Evolutionary conservation across 2,113 vertebrate species (phyloP), one percentile per base, ranked within the genome.

Genomic region (Cryptomyrus ogoouensis): DNA sequence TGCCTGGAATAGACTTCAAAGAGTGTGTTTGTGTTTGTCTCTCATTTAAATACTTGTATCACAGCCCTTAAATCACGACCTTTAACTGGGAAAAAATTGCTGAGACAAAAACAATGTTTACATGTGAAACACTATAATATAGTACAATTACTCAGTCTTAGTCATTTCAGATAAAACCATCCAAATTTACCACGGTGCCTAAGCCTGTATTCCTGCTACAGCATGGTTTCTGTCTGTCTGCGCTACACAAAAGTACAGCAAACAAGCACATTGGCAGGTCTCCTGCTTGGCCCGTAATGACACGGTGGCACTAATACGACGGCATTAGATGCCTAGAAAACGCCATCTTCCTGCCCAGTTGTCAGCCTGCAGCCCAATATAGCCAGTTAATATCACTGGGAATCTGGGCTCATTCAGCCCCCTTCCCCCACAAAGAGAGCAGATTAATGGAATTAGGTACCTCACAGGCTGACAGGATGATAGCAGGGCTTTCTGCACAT

Each of bases 391-490:
- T 92, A 62, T 89, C 86, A 90, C 91, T 91, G 91, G n/a, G n/a
- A 91, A 92, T 91, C 85, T 88, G 35, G 42, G 46, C 90, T 47
- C 19, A 62, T 39, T 31, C 89, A 88, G 27, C 42, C 90, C 92
- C 88, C 46, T 42, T 58, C 19, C 35, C 52, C 87, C 56, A n/a
- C 89, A 47, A 74, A 52, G 89, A 88, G 80, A 1, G 31, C 62
- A 88, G 91, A 91, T 94, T 90, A 91, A 93, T 88, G 83, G 92
- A 93, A 92, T 94, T 83, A 89, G 53, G 12, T 46, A 93, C 93
- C 93, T 91, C 88, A 70, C 91, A 35, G 27, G 88, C 91, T 91
- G 89, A 87, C 80, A 90, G 91, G 90, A 1, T 89, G 89, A 24
- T 49, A 92, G 77, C 70, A 90, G 89, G 83, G 47, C 80, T 86